phyloP scores from a whole-genome alignment of 2,113 vertebrate species.

The Oreochromis niloticus region DNA sequence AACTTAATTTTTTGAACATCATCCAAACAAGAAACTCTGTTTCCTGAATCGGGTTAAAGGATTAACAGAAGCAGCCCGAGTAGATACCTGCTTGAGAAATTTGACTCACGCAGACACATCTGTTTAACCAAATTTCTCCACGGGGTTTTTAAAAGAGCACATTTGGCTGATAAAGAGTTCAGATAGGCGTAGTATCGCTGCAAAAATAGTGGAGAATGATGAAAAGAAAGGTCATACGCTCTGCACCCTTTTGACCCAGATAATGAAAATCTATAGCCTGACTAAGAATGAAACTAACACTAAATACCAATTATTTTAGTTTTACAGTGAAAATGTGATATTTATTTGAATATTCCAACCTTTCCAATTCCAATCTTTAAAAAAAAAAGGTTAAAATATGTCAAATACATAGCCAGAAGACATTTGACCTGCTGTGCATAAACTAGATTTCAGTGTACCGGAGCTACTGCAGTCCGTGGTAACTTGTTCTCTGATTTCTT shows the following conservation, averaged over 20 bases:
- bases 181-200: neutral
- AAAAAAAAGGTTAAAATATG: neutral
- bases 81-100: neutral
- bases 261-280: neutral
- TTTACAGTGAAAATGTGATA: neutral
- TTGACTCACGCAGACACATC: neutral
- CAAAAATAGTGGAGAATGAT: neutral
- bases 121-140: neutral
- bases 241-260: neutral
- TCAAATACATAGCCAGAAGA: neutral
- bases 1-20: neutral
- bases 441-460: constrained; percentile 1
- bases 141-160: neutral
- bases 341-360: neutral
- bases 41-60: neutral
- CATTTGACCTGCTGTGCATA: neutral
- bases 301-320: neutral
- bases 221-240: neutral
- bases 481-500: constrained; percentile 7
- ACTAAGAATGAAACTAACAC: neutral
- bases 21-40: neutral
- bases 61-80: neutral
- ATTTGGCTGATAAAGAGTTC: neutral
- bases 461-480: constrained; percentile 10
- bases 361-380: neutral